Base-by-base conservation (phyloP, 2,113 vertebrate species). In the Aviceda subcristata region DNA sequence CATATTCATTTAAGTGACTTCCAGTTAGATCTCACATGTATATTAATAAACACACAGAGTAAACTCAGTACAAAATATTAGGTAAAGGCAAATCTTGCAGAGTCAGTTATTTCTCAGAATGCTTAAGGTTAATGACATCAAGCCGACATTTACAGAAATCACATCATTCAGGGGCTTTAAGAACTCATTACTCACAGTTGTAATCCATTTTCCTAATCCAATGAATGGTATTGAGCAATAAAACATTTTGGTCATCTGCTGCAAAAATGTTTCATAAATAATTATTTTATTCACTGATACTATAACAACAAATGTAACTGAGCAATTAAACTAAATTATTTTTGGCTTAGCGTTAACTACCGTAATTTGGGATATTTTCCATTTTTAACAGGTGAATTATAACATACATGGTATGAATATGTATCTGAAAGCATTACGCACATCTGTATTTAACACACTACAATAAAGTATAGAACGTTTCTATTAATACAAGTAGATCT, bases 141-240 rank as follows among this genome's bases (percentile, higher is more conserved):
- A 56, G 55, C 46, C 91, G 83, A 84, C 62, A 87, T 77, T 91
- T 74, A 36, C 73, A 81, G 79, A 94, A 96, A 92, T 90, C 32
- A 20, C 66, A 90, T 62, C 63, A 23, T 80, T 74, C 46, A 12
- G 64, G 36, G 76, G 64, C 68, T 92, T 95, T 95, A 90, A 36
- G 86, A 94, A 74, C 73, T 93, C 90, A 83, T 81, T 87, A 87
- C 68, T 88, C 90, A 50, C 77, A 79, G 88, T 11, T 91, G 71
- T 92, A 88, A 95, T 91, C 92, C 88, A 94, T 91, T 96, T 96
- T 87, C 69, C 62, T 96, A 94, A 97, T 92, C 83, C 94, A 93
- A 66, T 90, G 80, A 81, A 48, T 85, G 92, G n/a, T 46, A 93
- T 34, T 82, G 72, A 89, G 84, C 67, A 90, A 75, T n/a, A 53